These are phyloP conservation scores for Melipona quadrifasciata DNA, from an alignment of 1,140 invertebrate species.

Conservation along the genomic window DNA sequence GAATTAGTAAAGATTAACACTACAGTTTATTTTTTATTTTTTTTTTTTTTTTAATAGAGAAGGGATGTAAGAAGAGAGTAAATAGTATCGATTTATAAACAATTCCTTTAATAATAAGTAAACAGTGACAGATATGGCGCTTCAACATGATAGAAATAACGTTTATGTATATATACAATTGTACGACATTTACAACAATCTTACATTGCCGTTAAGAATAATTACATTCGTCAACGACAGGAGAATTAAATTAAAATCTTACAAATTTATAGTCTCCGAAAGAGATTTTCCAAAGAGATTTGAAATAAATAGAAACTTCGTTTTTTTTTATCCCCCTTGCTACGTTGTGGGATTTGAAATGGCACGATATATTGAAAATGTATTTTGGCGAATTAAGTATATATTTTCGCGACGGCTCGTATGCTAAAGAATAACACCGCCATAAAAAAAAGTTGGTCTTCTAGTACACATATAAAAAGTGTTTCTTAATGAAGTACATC, in stretches of 20 bases:
- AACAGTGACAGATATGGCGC: slow-evolving; percentile 64
- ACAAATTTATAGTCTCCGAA: slow-evolving; percentile 10
- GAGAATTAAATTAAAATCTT: slow-evolving; percentile 26
- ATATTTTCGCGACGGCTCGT: slow-evolving; percentile 37
- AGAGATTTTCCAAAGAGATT: slow-evolving; percentile 6
- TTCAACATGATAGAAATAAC: slow-evolving; percentile 72
- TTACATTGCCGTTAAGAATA: slow-evolving; percentile 46
- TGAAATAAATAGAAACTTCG: slow-evolving; percentile 54
- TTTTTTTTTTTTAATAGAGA: not conserved
- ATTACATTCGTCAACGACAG: slow-evolving; percentile 11
- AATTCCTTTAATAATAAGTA: slow-evolving; percentile 68
- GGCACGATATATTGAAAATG: slow-evolving; percentile 46
- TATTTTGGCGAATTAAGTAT: slow-evolving; percentile 49
- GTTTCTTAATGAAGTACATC: slow-evolving; percentile 32
- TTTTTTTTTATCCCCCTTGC: slow-evolving; percentile 17
- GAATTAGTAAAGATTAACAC: not conserved
- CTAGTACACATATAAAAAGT: slow-evolving; percentile 57
- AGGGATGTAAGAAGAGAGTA: not conserved
- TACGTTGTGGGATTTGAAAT: slow-evolving; percentile 26
- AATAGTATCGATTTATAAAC: slow-evolving; percentile 54
- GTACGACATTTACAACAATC: slow-evolving; percentile 71
- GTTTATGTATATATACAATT: slow-evolving; percentile 65
- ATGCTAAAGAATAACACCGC: not conserved
- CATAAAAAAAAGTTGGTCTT: slow-evolving; percentile 22
- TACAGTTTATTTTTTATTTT: too few species aligned